These are phyloP conservation scores for Microctenopoma steveboyesi DNA, from an alignment of 2,797 vertebrate genomes.

Conservation along the genomic window DNA sequence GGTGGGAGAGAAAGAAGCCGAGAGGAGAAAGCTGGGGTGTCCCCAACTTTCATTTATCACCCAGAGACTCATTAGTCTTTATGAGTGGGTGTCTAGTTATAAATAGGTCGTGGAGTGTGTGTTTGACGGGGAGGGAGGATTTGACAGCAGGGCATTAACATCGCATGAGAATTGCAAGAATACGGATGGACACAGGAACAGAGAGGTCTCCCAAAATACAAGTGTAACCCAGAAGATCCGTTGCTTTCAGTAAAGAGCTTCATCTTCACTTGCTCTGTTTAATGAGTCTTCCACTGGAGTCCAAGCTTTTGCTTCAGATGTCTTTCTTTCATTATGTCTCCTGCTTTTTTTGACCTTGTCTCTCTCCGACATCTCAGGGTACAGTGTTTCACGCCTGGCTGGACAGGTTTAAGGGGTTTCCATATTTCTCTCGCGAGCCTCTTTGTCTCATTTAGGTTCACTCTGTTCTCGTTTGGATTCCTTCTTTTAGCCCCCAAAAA, in stretches of 20 bases:
- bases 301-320: neutral
- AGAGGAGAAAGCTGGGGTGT: constrained; percentile 41
- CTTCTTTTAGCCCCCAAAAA: constrained; percentile 13
- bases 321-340: constrained; percentile 1
- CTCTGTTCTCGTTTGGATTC: constrained; percentile 35
- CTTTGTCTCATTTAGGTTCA: constrained; percentile 34
- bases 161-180: constrained; percentile 48
- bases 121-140: constrained; percentile 69
- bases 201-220: constrained; percentile 48
- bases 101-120: constrained; percentile 63
- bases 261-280: neutral
- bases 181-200: constrained; percentile 52
- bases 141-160: constrained; percentile 72
- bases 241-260: neutral
- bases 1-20: constrained; percentile 28
- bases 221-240: constrained; percentile 4
- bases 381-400: constrained; percentile 55
- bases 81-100: constrained; percentile 62
- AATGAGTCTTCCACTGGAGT: neutral
- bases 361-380: constrained; percentile 11
- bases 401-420: constrained; percentile 53
- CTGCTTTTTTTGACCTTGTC: constrained; percentile 14
- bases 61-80: constrained; percentile 72
- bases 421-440: constrained; percentile 44
- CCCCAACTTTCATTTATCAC: constrained; percentile 69